Base-by-base conservation (phyloP, 2,888 invertebrate species). In the Spilosoma lubricipeda region DNA sequence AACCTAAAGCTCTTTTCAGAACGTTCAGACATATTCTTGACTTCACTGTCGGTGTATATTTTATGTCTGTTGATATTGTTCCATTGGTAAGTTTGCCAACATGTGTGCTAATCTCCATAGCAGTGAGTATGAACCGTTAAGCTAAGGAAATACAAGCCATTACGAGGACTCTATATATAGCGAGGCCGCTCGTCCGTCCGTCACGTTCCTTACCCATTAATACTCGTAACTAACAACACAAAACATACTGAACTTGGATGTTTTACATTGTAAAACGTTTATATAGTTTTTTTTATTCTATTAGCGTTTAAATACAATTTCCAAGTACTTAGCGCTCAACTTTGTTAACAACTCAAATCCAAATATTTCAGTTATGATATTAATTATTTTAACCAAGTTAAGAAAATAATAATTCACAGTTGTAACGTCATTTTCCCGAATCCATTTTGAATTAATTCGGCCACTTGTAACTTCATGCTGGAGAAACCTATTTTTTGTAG, bases 161-260 rank as follows among this genome's bases (percentile, higher is more conserved):
- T 92, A 92, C 87, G 82, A 80, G 83, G 76, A 79, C 82, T 86
- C 89, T 89, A 90, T 90, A 90, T 90, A 91, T 91, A 91, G 91
- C 76, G 75, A 70, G 80, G 85, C 82, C 88, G 90, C 88, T 83
- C 85, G 89, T 90, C 89, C 84, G 90, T 88, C 89, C 87, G 91
- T 90, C 93, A 93, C 93, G 93, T 93, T 86, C 87, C 77, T 81
- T 80, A 76, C 85, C 88, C 91, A 93, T 93, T 93, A 91, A 93
- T 92, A 91, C 90, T 88, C 88, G 89, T 90, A 89, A 89, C 87
- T 87, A 87, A 87, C 86, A 89, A 86, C 86, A 81, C 83, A 82
- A 80, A 86, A 77, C 80, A 71, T 73, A 77, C 78, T 76, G 81
- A 82, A 84, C 82, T 82, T 82, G 82, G 73, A 36, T 65, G 64